Percentiles rank a stretch among this genome's conserved stretches.
These are phyloP conservation scores for Vulpes lagopus DNA, from an alignment of 2,113 vertebrate species.

Conservation along the genomic window DNA sequence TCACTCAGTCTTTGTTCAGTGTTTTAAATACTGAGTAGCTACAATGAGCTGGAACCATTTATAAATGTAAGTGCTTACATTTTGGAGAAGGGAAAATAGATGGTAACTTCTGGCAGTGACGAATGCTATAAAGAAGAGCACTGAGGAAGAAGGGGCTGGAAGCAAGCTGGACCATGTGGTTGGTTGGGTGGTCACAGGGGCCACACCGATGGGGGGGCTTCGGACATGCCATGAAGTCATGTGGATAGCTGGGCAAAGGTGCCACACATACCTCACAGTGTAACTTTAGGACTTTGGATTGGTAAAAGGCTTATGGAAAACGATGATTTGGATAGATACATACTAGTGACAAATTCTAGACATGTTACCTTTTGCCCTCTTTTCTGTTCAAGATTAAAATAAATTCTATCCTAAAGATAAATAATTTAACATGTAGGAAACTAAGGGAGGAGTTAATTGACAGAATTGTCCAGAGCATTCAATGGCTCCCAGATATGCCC, in stretches of 20 bases:
- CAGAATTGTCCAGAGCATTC: no score
- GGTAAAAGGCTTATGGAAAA: neutral
- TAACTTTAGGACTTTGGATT: neutral
- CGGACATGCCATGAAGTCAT: neutral
- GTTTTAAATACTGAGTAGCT: constrained; percentile 8
- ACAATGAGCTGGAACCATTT: neutral
- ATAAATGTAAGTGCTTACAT: neutral
- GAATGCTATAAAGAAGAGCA: neutral
- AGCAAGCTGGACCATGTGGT: neutral
- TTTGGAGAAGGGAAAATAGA: neutral
- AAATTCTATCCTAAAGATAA: neutral
- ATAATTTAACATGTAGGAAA: neutral
- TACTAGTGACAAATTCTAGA: neutral
- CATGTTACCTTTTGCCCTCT: neutral
- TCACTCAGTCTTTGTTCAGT: constrained; percentile 7
- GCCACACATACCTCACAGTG: rapidly evolving
- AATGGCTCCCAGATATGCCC: neutral
- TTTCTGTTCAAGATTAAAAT: neutral
- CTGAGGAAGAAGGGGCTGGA: neutral
- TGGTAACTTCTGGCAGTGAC: neutral
- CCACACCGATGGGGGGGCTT: neutral
- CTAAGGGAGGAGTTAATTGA: neutral
- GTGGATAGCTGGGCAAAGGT: neutral
- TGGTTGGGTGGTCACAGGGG: neutral
- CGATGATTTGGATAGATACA: neutral